Evolutionary conservation across 2,888 invertebrate genomes (phyloP).

Genomic region (Geophilus truncorum): DNA sequence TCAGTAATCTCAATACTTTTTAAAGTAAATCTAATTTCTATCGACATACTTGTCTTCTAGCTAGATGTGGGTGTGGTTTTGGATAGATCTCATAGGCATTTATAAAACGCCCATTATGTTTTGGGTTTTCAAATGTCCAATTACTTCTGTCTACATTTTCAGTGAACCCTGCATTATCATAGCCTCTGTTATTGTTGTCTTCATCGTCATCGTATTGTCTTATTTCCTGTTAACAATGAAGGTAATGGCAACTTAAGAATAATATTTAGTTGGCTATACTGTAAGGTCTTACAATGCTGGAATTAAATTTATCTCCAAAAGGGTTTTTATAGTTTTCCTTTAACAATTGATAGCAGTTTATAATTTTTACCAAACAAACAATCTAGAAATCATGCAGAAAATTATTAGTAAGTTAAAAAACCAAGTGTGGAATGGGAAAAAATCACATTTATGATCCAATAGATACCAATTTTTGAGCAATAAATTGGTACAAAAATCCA

Average conservation of each 20-base stretch:
- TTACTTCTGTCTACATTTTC: neutral
- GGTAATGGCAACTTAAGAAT: neutral
- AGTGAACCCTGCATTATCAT: neutral
- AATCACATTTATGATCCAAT: neutral
- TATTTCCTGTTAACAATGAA: neutral
- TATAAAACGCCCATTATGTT: neutral
- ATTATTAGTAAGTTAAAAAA: too few species aligned
- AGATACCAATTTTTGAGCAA: neutral
- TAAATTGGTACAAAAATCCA: neutral
- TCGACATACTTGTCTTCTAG: neutral
- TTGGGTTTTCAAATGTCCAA: neutral
- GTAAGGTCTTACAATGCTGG: neutral
- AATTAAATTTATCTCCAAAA: neutral
- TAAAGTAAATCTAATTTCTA: too few species aligned
- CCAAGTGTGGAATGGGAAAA: too few species aligned
- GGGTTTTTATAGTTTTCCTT: neutral
- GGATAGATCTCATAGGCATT: too few species aligned
- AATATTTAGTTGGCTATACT: too few species aligned
- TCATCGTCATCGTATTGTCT: neutral
- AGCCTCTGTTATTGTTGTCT: neutral
- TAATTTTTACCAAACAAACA: neutral
- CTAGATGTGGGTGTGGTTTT: neutral
- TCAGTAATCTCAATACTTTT: neutral
- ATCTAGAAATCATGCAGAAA: neutral
- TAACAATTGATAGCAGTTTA: neutral